A percentile compares a stretch with the other conserved stretches of the same genome.
These are phyloP conservation scores for Cladorhizidae sp. DNA, from an alignment of 37 sponge, comb jelly and placozoan species.

Conservation along the genomic window DNA sequence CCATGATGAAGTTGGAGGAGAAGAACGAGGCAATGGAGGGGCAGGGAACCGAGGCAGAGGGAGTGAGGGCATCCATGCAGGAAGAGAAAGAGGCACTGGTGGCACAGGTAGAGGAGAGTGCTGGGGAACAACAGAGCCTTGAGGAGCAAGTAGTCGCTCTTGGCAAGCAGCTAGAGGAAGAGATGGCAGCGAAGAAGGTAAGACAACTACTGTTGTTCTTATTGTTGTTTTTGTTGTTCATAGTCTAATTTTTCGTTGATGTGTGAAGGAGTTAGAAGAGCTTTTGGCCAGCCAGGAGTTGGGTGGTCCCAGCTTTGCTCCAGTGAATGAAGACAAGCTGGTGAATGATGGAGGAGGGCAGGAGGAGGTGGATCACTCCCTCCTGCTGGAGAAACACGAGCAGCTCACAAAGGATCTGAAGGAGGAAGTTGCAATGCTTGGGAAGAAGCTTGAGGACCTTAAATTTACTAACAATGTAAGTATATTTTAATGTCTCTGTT, in stretches of 20 bases:
- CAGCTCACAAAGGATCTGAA: constrained; percentile 20
- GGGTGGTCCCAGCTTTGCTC: neutral
- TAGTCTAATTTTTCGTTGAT: neutral
- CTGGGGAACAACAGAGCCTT: neutral
- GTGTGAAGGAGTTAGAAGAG: neutral
- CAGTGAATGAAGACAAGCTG: neutral
- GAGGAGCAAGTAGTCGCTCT: neutral
- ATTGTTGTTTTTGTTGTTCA: too few species aligned
- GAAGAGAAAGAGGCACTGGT: neutral
- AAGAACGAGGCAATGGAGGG: neutral
- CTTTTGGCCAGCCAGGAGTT: too few species aligned
- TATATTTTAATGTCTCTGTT: too few species aligned
- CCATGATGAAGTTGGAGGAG: neutral
- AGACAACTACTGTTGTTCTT: neutral
- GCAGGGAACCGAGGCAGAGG: neutral
- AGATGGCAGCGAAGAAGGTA: constrained; percentile 16
- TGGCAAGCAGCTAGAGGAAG: constrained; percentile 1
- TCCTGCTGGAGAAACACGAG: neutral
- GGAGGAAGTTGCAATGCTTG: neutral
- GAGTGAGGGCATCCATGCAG: too few species aligned
- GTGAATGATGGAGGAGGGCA: neutral
- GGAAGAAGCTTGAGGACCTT: constrained; percentile 45
- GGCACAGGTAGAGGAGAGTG: constrained; percentile 7
- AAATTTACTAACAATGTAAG: constrained; percentile 51
- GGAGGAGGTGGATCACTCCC: neutral